These are phyloP conservation scores for Boulengeromyrus knoepffleri DNA, from an alignment of 2,113 vertebrate genomes.

Conservation along the genomic window DNA sequence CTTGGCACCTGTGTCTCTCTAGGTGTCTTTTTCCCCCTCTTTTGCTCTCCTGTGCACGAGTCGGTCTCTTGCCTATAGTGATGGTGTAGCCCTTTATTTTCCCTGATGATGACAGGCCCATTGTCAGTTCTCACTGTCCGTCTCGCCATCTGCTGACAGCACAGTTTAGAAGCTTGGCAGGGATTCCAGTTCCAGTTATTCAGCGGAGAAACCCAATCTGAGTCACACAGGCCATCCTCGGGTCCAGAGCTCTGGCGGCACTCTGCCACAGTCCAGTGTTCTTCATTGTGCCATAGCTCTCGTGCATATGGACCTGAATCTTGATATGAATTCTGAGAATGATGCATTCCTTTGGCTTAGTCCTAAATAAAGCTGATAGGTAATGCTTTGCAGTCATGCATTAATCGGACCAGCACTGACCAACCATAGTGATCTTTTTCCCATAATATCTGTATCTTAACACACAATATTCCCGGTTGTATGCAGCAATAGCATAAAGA, in stretches of 20 bases:
- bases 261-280: background rate
- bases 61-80: background rate
- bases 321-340: background rate
- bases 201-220: slow-evolving; percentile 26
- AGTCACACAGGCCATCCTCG: background rate
- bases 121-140: slow-evolving; percentile 13
- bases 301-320: background rate
- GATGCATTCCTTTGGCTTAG: background rate
- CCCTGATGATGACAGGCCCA: slow-evolving; percentile 4
- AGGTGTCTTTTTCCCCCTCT: background rate
- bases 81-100: slow-evolving; percentile 5
- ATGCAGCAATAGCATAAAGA: background rate
- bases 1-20: background rate
- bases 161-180: slow-evolving; percentile 18
- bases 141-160: slow-evolving; percentile 25
- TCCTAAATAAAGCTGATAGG: background rate
- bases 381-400: background rate
- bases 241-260: background rate
- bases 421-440: background rate
- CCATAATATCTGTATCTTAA: background rate
- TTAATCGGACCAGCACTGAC: background rate
- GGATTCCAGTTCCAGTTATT: slow-evolving; percentile 29
- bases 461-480: background rate
- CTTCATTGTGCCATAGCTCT: background rate
- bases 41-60: background rate